Base-by-base conservation (phyloP, 2,888 invertebrate species). In the Alcis repandata region DNA sequence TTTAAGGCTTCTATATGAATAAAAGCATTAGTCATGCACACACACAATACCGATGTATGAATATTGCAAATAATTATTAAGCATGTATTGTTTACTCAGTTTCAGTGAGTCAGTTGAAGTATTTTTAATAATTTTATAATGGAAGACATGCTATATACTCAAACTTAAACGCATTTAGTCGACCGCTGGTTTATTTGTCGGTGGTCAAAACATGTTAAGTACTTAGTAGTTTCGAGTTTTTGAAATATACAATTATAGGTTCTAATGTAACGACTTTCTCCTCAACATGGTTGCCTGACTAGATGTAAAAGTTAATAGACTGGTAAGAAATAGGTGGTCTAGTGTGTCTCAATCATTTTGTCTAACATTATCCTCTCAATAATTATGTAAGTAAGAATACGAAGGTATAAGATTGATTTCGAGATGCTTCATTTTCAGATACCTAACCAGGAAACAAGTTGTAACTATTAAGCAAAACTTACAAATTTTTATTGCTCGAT, bases 191-290 rank as follows among this genome's bases (percentile, higher is more conserved):
- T n/a, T 27, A 15, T 48, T n/a, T 9, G 15, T 2, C 9, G 20
- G 1, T n/a, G 2, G 20, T 40, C 38, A 9, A 38, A 52, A 38
- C n/a, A n/a, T n/a, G n/a, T n/a, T 36, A 38, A 9, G n/a, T 22
- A 20, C 3, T 9, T 38, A 38, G 27, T 15, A n/a, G n/a, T n/a
- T n/a, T 22, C 20, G 9, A n/a, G 10, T 38, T 8, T 52, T 32
- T 10, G n/a, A 52, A n/a, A n/a, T n/a, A n/a, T 27, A 27, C 6
- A 63, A 63, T 48, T 33, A 58, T 59, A 53, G 53, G 58, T 15
- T 38, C 15, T 51, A 4, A 36, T 2, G n/a, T 22, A 52, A 8
- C 63, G 17, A 32, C 63, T 59, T 59, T 63, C 63, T 48, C 57
- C 46, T 51, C 22, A 15, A 27, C 27, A 27, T 27, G 6, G 45